Conservation (phyloP, 2,113 vertebrate species). For the Pica pica region DNA sequence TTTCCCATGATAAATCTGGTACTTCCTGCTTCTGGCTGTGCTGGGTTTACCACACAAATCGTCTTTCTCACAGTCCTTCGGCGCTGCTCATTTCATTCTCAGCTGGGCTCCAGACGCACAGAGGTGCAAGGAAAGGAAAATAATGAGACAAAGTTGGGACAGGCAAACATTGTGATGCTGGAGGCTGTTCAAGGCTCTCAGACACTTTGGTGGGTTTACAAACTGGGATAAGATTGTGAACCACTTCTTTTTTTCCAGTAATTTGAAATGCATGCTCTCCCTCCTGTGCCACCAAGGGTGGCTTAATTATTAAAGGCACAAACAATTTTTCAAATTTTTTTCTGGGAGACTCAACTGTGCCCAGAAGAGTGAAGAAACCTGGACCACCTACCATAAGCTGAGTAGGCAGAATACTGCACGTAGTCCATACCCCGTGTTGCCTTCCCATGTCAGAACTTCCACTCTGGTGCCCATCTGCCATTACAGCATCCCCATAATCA, state of each 20-base stretch:
- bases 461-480: conserved; percentile 10
- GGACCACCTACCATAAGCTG: conserved; percentile 47
- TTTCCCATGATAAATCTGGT: conserved; percentile 65
- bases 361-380: not conserved
- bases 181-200: conserved; percentile 58
- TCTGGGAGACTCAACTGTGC: not conserved
- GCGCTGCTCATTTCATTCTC: conserved; percentile 51
- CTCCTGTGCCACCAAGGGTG: conserved; percentile 36
- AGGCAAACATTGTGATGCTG: conserved; percentile 42
- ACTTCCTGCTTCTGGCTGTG: conserved; percentile 64
- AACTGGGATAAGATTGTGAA: conserved; percentile 46
- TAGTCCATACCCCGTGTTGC: not conserved
- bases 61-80: conserved; percentile 57
- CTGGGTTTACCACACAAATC: conserved; percentile 62
- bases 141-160: conserved; percentile 35
- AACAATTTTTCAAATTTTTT: not conserved
- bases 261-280: conserved; percentile 55
- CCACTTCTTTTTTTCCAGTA: not conserved
- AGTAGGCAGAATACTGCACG: not conserved
- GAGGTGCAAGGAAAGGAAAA: conserved; percentile 51
- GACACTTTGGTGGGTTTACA: conserved; percentile 50
- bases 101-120: conserved; percentile 63
- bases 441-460: not conserved
- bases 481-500: not conserved
- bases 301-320: conserved; percentile 41